Base-by-base conservation (phyloP, 2,888 invertebrate species). In the Diloba caeruleocephala region DNA sequence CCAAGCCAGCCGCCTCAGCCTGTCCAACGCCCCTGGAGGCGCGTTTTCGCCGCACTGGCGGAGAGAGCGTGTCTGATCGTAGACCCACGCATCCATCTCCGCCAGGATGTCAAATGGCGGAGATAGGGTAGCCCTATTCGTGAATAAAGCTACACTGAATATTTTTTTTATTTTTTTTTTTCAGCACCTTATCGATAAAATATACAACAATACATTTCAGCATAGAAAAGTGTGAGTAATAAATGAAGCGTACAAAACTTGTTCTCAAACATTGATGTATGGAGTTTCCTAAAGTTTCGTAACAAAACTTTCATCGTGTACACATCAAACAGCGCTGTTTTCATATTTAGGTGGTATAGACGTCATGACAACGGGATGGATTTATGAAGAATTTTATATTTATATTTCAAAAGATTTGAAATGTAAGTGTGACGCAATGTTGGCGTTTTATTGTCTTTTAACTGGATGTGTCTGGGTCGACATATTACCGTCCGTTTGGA, bases 391-490 rank as follows among this genome's bases (percentile, higher is more conserved):
- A 8, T 13, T 25, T 50, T 60, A 23, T 31, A 50, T 38, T 31
- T 31, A 21, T 42, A 31, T 31, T 36, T 57, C 44, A 70, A 53
- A 55, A 49, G 43, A 44, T 39, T 56, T 50, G 9, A 14, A 21
- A 21, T 15, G 5, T 15, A 29, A 7, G 1, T 26, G 41, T 48
- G 58, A 48, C 29, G 41, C 58, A 56, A 65, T 41, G 6, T 17
- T 19, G 2, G 12, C 4, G 23, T 61, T 70, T 70, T 56, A 69
- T 50, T 34, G 58, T 53, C 6, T 42, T 72, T 69, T 65, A 61
- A 72, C 59, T 69, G 38, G 45, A 37, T 15, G 15, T 32, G 55
- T 59, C 58, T 53, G 56, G 33, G 12, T 36, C 37, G 6, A 26
- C 32, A 38, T 42, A 37, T 32, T 23, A 29, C 13, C 38, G 48